Evolutionary conservation across 1,140 invertebrate species (phyloP).

Genomic region (Gonioctena quinquepunctata): DNA sequence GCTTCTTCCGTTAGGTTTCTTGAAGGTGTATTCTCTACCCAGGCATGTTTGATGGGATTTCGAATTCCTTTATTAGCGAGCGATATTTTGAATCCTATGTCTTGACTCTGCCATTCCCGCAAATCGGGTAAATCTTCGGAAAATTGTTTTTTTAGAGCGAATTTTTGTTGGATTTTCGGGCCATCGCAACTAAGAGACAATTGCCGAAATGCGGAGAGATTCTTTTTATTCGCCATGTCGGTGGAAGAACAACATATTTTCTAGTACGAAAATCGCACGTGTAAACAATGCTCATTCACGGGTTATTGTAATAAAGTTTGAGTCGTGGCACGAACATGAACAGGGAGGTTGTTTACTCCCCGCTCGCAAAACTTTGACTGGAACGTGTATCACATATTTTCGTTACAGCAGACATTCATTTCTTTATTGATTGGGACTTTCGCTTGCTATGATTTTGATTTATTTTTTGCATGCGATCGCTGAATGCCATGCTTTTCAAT

Average conservation of each 20-base stretch:
- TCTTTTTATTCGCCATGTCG: conserved; percentile 13
- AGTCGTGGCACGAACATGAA: conserved; percentile 23
- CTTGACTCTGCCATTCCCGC: conserved; percentile 25
- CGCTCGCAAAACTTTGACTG: conserved; percentile 47
- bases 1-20: conserved; percentile 27
- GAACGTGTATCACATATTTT: conserved; percentile 45
- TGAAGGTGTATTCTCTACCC: conserved; percentile 32
- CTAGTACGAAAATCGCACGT: neutral
- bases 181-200: conserved; percentile 44
- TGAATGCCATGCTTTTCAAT: neutral
- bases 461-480: conserved; percentile 30
- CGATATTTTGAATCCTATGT: conserved; percentile 28
- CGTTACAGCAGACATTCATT: conserved; percentile 39
- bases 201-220: conserved; percentile 42
- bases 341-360: conserved; percentile 38
- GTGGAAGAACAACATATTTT: neutral
- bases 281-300: conserved; percentile 11
- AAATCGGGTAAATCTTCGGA: conserved; percentile 43
- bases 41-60: conserved; percentile 44
- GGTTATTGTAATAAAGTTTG: conserved; percentile 19
- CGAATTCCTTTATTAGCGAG: conserved; percentile 32
- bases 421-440: conserved; percentile 50
- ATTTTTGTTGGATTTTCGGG: conserved; percentile 23
- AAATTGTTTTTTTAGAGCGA: conserved; percentile 46
- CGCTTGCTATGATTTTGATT: conserved; percentile 39